A percentile compares a stretch with the other conserved stretches of the same genome.
Evolutionary conservation across 2,888 invertebrate genomes (phyloP).

Genomic region (Mesodorylaimus sp.): DNA sequence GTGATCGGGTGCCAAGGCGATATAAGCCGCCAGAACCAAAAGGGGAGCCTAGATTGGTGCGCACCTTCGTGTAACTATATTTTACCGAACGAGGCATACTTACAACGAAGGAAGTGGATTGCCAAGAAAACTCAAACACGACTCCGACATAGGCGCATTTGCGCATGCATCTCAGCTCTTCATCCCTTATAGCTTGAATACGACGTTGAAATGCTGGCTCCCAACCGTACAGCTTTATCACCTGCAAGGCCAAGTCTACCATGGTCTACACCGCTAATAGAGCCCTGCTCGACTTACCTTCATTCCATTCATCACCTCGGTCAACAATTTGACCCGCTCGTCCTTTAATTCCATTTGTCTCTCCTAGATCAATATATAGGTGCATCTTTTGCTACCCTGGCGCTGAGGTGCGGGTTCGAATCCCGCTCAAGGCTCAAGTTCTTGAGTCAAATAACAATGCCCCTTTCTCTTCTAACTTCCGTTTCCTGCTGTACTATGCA

Average conservation of each 20-base stretch:
- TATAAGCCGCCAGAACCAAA: too few species aligned
- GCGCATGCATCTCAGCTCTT: slow-evolving; percentile 58
- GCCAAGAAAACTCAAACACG: slow-evolving; percentile 26
- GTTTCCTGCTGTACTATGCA: too few species aligned
- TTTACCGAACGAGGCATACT: too few species aligned
- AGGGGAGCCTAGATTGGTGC: too few species aligned
- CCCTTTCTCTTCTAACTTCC: too few species aligned
- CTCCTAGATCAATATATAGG: too few species aligned
- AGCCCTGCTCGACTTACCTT: slow-evolving; percentile 38
- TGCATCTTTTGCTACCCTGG: too few species aligned
- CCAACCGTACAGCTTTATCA: slow-evolving; percentile 40
- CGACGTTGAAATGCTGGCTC: slow-evolving; percentile 61
- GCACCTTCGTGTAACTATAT: too few species aligned
- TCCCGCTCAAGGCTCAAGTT: too few species aligned
- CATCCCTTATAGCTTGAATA: slow-evolving; percentile 61
- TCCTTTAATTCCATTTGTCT: slow-evolving; percentile 82
- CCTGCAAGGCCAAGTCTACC: slow-evolving; percentile 69
- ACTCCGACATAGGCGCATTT: slow-evolving; percentile 27
- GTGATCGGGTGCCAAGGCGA: slow-evolving; percentile 42
- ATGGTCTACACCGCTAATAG: neutral
- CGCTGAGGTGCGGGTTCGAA: too few species aligned
- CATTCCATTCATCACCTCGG: slow-evolving; percentile 74
- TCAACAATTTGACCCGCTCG: slow-evolving; percentile 75
- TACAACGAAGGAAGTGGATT: too few species aligned
- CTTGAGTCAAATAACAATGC: too few species aligned